Conservation (phyloP, 2,888 invertebrate genomes). For the Ophioninae sp. region DNA sequence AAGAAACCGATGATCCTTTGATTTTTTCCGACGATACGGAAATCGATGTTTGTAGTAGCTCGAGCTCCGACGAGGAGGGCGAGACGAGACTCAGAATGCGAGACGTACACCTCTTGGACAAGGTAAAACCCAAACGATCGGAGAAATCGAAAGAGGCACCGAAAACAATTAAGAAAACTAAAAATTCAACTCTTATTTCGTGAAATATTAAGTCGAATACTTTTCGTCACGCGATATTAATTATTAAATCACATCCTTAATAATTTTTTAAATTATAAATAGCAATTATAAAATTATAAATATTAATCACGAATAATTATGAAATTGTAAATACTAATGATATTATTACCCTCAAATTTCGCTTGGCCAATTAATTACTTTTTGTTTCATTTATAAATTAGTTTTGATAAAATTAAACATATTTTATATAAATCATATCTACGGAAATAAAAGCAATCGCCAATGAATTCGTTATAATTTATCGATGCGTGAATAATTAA, state of each 20-base stretch:
- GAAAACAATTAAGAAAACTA: neutral
- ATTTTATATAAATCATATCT: too few species aligned
- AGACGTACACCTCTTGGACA: slow-evolving; percentile 77
- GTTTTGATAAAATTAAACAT: too few species aligned
- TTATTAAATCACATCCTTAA: neutral
- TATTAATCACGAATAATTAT: too few species aligned
- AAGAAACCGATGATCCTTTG: slow-evolving; percentile 84
- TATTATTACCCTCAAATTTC: too few species aligned
- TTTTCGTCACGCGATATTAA: neutral
- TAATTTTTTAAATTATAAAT: neutral
- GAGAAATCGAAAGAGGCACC: slow-evolving; percentile 6
- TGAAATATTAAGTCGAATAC: neutral
- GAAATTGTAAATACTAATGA: too few species aligned
- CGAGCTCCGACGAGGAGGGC: slow-evolving; percentile 79
- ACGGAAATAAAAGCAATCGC: neutral
- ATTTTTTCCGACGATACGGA: slow-evolving; percentile 85
- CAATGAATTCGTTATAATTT: neutral
- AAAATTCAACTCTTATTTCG: neutral
- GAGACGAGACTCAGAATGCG: slow-evolving; percentile 71
- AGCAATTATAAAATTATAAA: too few species aligned
- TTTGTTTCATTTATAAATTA: too few species aligned
- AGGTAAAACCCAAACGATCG: slow-evolving; percentile 69
- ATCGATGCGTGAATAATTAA: neutral
- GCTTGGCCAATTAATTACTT: too few species aligned
- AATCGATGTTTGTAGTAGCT: slow-evolving; percentile 79